Percentiles rank a stretch among this genome's conserved stretches.
Evolutionary conservation across 2,888 invertebrate genomes (phyloP).

Genomic region (Philereme vetulata): DNA sequence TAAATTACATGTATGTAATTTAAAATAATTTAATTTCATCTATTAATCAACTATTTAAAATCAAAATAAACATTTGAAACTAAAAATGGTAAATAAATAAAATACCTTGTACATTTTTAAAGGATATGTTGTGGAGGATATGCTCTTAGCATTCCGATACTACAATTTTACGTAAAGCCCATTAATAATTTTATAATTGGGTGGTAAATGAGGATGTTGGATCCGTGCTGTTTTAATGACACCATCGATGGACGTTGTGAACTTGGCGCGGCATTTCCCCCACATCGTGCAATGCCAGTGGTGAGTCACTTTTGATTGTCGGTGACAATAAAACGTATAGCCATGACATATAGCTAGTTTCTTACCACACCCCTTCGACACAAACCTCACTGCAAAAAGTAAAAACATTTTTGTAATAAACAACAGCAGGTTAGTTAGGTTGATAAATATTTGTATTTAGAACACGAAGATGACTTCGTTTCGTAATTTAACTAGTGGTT

Average conservation of each 20-base stretch:
- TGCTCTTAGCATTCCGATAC: too few relatives aligned
- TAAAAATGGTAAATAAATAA: too few relatives aligned
- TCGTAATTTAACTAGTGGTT: too few relatives aligned
- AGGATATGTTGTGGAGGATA: too few relatives aligned
- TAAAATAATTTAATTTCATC: too few relatives aligned
- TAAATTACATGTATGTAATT: too few relatives aligned
- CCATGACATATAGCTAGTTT: constrained; percentile 37
- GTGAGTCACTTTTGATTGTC: constrained; percentile 1
- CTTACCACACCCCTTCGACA: constrained; percentile 33
- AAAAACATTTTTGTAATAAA: constrained; percentile 1
- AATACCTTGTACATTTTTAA: too few relatives aligned
- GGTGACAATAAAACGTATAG: constrained; percentile 31
- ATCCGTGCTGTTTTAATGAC: constrained; percentile 12
- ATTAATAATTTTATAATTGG: constrained; percentile 20
- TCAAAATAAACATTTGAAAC: too few relatives aligned
- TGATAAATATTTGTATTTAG: too few relatives aligned
- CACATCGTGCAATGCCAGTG: constrained; percentile 18
- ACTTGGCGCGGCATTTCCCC: constrained; percentile 12
- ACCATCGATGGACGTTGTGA: constrained; percentile 13
- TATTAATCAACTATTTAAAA: too few relatives aligned
- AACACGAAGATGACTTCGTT: too few relatives aligned
- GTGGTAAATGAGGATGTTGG: constrained; percentile 17
- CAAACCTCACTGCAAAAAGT: constrained; percentile 38
- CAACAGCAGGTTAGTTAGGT: too few relatives aligned
- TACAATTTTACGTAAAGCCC: constrained; percentile 15